Evolutionary conservation across 2,888 invertebrate species (phyloP), one percentile per base, ranked within the genome.

Genomic region (Drosophila prolongata): DNA sequence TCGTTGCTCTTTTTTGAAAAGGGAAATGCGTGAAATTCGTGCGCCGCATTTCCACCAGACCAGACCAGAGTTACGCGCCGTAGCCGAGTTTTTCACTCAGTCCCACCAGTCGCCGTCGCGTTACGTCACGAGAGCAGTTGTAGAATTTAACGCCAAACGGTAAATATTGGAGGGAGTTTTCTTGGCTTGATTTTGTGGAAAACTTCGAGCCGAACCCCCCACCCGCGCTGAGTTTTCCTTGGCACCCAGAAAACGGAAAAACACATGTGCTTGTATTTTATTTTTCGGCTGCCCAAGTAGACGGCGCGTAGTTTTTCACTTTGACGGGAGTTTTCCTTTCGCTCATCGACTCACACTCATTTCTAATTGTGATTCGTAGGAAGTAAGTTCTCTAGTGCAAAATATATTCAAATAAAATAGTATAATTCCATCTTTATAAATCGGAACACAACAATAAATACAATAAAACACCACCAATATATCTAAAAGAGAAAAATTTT

Each of bases 311-410:
- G 40, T 50, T 53, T 66, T 44, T 66, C 58, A 55, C 53, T 54
- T 56, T 46, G 19, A 50, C 57, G 60, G 66, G 56, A 60, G 40
- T 58, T 64, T 52, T 59, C 47, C 57, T 43, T 43, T 56, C 49
- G 43, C 30, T 24, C 10, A 19, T 44, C 52, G 73, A 58, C 66
- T 47, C 40, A 74, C 66, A 75, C 68, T 83, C 83, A 83, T 80
- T 83, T 86, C 75, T 80, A 83, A 80, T 80, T 83, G 86, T 83
- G 86, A 83, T 86, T 83, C 71, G 77, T 83, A 86, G 83, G 80
- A 75, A 83, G 80, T 86, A 83, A 83, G 83, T 80, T 86, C 83
- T 83, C 80, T 83, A 83, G 79, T 80, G 80, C 54, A 67, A 72
- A 72, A 47, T 47, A 54, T 66, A 66, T 43, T 52, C 53, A 55